A percentile compares a stretch with the other conserved stretches of the same genome.
Evolutionary conservation across 1,140 invertebrate genomes (phyloP).

Genomic region (Plectrocnemia conspersa): DNA sequence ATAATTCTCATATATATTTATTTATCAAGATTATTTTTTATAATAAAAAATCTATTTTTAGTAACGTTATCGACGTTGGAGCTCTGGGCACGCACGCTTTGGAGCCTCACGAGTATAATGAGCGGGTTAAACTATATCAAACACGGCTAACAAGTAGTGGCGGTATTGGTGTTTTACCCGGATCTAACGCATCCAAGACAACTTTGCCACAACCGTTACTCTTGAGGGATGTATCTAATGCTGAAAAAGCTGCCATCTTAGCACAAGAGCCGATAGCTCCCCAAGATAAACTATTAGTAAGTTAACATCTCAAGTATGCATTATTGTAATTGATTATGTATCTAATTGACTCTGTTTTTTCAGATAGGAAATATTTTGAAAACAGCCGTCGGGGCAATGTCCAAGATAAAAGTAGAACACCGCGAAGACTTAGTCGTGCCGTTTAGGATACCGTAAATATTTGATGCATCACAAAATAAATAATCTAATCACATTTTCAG

Average conservation of each 20-base stretch:
- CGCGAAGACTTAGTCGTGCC: conserved; percentile 77
- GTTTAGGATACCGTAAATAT: conserved; percentile 57
- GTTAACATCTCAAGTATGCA: neutral
- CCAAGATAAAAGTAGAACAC: conserved; percentile 70
- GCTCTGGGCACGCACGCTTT: conserved; percentile 69
- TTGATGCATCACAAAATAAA: too few relatives aligned
- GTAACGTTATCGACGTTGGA: conserved; percentile 80
- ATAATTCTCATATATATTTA: conserved; percentile 35
- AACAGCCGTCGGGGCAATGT: conserved; percentile 63
- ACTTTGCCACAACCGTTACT: conserved; percentile 22
- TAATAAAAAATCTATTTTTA: conserved; percentile 41
- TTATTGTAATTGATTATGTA: neutral
- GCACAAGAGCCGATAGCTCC: conserved; percentile 30
- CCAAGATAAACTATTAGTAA: conserved; percentile 30
- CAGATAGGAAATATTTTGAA: conserved; percentile 63
- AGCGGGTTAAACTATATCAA: conserved; percentile 67
- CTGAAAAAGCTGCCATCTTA: conserved; percentile 23
- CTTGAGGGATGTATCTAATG: conserved; percentile 24
- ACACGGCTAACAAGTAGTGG: conserved; percentile 47
- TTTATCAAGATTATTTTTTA: conserved; percentile 14
- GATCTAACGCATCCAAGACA: neutral
- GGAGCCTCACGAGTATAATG: conserved; percentile 75
- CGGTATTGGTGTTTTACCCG: conserved; percentile 24
- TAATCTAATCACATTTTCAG: too few relatives aligned
- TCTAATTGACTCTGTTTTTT: conserved; percentile 11